These are phyloP conservation scores for Lerista edwardsae DNA, from an alignment of 2,797 vertebrate species.

Conservation along the genomic window DNA sequence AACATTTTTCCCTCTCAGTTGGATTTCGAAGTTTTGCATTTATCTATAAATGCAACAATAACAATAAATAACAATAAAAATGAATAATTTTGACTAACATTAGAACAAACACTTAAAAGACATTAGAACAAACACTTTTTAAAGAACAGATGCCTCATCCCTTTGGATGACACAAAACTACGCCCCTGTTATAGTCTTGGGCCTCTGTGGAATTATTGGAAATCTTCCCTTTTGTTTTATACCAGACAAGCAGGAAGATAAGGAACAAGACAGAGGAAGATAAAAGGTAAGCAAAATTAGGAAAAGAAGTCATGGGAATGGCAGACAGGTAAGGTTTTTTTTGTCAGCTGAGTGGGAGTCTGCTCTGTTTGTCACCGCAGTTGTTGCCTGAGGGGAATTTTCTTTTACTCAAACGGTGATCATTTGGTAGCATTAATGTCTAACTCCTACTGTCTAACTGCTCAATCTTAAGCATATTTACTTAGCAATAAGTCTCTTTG, in stretches of 20 bases:
- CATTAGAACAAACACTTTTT: no score
- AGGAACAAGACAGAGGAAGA: not conserved
- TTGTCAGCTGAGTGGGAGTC: not conserved
- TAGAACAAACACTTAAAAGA: not conserved
- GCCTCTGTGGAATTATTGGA: not conserved
- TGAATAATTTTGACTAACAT: not conserved
- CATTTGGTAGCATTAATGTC: not conserved
- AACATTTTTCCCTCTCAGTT: not conserved
- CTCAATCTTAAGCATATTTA: no score
- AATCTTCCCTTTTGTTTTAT: not conserved
- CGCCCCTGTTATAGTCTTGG: not conserved
- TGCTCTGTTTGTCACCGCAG: not conserved
- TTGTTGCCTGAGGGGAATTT: not conserved
- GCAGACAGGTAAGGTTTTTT: no score
- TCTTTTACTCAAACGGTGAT: not conserved
- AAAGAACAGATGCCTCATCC: not conserved
- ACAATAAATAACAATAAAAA: not conserved
- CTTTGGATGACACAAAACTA: not conserved
- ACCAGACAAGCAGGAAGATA: not conserved
- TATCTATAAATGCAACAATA: no score
- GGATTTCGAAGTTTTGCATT: not conserved
- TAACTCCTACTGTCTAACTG: no score
- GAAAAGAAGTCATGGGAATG: no score
- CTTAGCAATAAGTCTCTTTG: no score
- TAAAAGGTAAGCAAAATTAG: not conserved